phyloP scores from a whole-genome alignment of 2,888 invertebrate genomes.

The Pomacea canaliculata region DNA sequence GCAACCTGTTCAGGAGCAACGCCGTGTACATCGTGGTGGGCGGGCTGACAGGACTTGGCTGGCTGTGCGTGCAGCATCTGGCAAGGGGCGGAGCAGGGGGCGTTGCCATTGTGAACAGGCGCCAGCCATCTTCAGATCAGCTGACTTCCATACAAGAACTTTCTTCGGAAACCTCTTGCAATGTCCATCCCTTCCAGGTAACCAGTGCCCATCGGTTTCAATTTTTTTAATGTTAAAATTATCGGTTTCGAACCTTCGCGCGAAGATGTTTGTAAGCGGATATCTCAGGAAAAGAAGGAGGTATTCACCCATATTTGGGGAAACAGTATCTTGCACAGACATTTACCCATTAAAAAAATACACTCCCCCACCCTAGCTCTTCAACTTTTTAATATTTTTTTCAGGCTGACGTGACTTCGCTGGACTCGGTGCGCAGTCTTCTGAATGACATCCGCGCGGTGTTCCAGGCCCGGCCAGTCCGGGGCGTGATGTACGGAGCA shows the following conservation, averaged over 20 bases:
- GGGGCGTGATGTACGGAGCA: conserved; percentile 53
- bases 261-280: too few species aligned
- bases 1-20: conserved; percentile 35
- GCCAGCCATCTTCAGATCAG: conserved; percentile 31
- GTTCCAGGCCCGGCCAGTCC: conserved; percentile 24
- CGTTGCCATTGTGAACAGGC: conserved; percentile 43
- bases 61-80: conserved; percentile 45
- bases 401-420: conserved; percentile 42
- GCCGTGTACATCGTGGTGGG: conserved; percentile 50
- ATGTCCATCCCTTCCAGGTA: neutral
- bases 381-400: conserved; percentile 15
- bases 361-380: too few species aligned
- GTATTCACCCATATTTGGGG: too few species aligned
- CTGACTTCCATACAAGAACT: conserved; percentile 29
- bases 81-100: conserved; percentile 40
- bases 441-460: conserved; percentile 27
- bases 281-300: too few species aligned
- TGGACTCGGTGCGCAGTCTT: conserved; percentile 29
- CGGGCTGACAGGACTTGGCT: conserved; percentile 54
- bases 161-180: conserved; percentile 25
- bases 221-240: too few species aligned
- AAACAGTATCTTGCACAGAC: too few species aligned
- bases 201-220: too few species aligned
- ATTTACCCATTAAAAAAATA: too few species aligned
- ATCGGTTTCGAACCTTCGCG: too few species aligned